Conservation (phyloP, 2,113 vertebrate species). For the Carlito syrichta region DNA sequence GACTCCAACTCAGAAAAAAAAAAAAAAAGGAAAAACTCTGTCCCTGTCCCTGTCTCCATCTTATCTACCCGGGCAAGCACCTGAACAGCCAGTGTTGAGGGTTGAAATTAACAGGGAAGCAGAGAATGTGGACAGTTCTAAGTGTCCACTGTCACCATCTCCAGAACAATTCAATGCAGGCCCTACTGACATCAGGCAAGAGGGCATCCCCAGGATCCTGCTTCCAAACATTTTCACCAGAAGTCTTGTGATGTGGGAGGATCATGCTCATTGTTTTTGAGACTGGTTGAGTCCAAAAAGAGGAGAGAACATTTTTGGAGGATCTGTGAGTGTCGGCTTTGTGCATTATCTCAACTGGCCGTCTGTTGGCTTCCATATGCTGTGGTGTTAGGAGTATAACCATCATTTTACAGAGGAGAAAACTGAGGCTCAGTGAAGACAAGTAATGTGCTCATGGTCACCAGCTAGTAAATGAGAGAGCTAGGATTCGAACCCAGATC, state of each 20-base stretch:
- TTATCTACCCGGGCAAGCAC: background rate
- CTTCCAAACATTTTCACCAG: background rate
- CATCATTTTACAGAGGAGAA: background rate
- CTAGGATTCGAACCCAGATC: background rate
- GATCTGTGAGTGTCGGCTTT: background rate
- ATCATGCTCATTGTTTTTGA: background rate
- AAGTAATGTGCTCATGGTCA: background rate
- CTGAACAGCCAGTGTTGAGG: no score
- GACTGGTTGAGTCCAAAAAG: background rate
- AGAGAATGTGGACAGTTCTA: rapidly evolving
- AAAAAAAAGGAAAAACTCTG: background rate
- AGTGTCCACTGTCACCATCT: background rate
- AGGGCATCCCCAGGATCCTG: no score
- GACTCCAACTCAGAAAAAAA: no score
- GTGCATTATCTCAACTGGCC: background rate
- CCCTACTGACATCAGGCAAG: background rate
- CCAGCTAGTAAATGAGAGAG: background rate
- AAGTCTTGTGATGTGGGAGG: background rate
- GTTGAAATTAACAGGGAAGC: rapidly evolving
- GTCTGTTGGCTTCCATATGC: rapidly evolving
- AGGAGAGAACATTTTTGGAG: background rate
- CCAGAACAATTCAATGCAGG: background rate
- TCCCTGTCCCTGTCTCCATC: background rate
- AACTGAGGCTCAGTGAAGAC: background rate
- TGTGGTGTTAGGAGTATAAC: rapidly evolving